Base-by-base conservation (phyloP, 2,113 vertebrate genomes). In the Rhea pennata region DNA sequence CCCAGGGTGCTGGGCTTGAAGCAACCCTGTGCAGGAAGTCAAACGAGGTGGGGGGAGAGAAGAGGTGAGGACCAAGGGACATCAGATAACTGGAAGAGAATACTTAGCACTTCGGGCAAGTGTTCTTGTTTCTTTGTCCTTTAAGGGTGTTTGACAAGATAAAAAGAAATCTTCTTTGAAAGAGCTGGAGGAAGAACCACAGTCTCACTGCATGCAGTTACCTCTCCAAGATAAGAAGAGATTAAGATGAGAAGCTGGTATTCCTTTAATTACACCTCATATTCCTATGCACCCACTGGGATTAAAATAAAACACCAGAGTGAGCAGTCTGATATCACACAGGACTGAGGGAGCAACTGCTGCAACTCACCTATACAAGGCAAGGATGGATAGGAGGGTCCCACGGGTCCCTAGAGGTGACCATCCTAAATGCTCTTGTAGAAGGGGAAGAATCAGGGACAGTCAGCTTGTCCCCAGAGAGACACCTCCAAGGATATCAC, bases 201-300 rank as follows among this genome's bases (percentile, higher is more conserved):
- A 10, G 56, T 66, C 64, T 92, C 74, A 12, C 64, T 64, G 67
- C 50, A 46, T 59, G 29, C 23, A 1, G 24, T 80, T 77, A 93
- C 66, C 46, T 87, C 33, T 23, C 27, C 1, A 3, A 42, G 74
- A 75, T 74, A 87, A 92, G 46, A 59, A 10, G 67, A 94, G 88
- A 70, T 75, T 74, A 87, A 92, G 46, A 59, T 12, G 67, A 94
- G 88, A 70, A 89, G 70, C 62, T 87, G 74, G 73, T 79, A 91
- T 82, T 89, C 78, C 62, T 89, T 58, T 84, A 89, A 93, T 51
- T 91, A 88, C 33, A 62, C 27, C 51, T 85, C 40, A 59, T 51
- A 48, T 84, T 88, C 86, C 75, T 2, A 1, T 75, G 72, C 29
- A 61, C 85, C 48, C 85, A 54, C 50, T 17, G 50, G 1, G 9